Evolutionary conservation across 2,888 invertebrate species (phyloP), one percentile per base, ranked within the genome.

Genomic region (Caenorhabditis imperialis): DNA sequence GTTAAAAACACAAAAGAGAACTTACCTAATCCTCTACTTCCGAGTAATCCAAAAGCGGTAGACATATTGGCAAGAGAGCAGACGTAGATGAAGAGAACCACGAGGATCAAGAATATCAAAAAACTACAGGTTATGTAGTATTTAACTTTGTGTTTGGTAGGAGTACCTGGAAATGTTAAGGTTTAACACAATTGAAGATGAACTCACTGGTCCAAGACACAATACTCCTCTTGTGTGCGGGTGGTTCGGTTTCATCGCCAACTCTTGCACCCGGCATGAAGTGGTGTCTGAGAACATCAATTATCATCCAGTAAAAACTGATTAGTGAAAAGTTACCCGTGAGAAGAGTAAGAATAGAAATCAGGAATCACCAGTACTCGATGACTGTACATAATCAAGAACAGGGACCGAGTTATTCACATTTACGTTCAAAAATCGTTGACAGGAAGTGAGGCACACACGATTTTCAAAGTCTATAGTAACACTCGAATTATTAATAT

Each of bases 31-130:
- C 85, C 85, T 55, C 79, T 57, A 61, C 84, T 84, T 20, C 83
- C 84, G 18, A 85, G 79, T 38, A 85, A 69, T 37, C 81, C 75
- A 51, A 85, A 85, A 3, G 85, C 82, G 6, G 82, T 78, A 14
- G 85, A 77, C 33, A 85, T 74, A 10, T 83, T 75, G 40, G 77
- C 81, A 48, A 85, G 53, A 22, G 81, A 76, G 63, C 85, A 85
- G 14, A 85, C 79, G 69, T 85, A 85, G 7, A 81, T 44, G 63
- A 85, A 85, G 1, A 85, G 72, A 14, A 85, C 77, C 7, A 84
- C 23, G 5, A 83, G 60, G 8, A 85, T 79, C 14, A 75, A 40
- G 7, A 40, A 57, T 14, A 75, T 42, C n/a, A 69, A 27, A 14
- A 58, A 53, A 63, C 57, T 53, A 20, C 74, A 75, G 20, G 62